These are phyloP conservation scores for Hestina assimilis DNA, from an alignment of 1,140 invertebrate genomes.

Conservation along the genomic window DNA sequence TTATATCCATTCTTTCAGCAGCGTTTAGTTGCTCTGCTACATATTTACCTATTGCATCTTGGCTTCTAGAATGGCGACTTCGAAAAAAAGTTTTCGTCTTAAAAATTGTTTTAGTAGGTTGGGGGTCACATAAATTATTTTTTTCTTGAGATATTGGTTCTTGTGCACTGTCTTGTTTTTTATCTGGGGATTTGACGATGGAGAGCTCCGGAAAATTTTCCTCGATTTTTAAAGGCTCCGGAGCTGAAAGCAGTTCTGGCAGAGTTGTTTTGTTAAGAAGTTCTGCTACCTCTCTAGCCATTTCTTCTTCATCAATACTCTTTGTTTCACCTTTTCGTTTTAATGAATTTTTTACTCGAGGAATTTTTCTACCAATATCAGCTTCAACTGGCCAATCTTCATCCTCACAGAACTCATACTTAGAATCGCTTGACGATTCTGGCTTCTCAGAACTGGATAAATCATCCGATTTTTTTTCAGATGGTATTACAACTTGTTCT, in stretches of 20 bases:
- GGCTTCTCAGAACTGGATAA: slow-evolving; percentile 49
- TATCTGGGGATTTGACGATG: slow-evolving; percentile 71
- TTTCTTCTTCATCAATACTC: slow-evolving; percentile 70
- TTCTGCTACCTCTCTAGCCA: slow-evolving; percentile 77
- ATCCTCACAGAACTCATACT: slow-evolving; percentile 80
- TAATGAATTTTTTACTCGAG: slow-evolving; percentile 67
- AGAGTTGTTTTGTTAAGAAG: slow-evolving; percentile 79
- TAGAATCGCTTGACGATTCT: slow-evolving; percentile 61
- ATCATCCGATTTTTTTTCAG: slow-evolving; percentile 52
- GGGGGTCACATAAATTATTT: slow-evolving; percentile 45
- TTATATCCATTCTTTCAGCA: slow-evolving; percentile 61
- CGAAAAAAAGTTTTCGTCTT: slow-evolving; percentile 79
- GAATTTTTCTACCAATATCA: slow-evolving; percentile 76
- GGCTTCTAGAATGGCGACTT: slow-evolving; percentile 75
- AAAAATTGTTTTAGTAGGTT: slow-evolving; percentile 73
- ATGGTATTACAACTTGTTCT: slow-evolving; percentile 26
- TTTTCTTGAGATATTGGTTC: slow-evolving; percentile 29
- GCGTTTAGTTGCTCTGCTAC: slow-evolving; percentile 71
- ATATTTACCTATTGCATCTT: slow-evolving; percentile 78
- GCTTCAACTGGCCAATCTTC: slow-evolving; percentile 75
- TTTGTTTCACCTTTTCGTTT: slow-evolving; percentile 65
- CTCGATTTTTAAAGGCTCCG: slow-evolving; percentile 64
- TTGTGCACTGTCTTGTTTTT: slow-evolving; percentile 57
- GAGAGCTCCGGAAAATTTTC: slow-evolving; percentile 76
- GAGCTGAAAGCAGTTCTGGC: slow-evolving; percentile 74